A percentile compares a stretch with the other conserved stretches of the same genome.
Evolutionary conservation across 2,888 invertebrate genomes (phyloP).

Genomic region (Nudaria mundana): DNA sequence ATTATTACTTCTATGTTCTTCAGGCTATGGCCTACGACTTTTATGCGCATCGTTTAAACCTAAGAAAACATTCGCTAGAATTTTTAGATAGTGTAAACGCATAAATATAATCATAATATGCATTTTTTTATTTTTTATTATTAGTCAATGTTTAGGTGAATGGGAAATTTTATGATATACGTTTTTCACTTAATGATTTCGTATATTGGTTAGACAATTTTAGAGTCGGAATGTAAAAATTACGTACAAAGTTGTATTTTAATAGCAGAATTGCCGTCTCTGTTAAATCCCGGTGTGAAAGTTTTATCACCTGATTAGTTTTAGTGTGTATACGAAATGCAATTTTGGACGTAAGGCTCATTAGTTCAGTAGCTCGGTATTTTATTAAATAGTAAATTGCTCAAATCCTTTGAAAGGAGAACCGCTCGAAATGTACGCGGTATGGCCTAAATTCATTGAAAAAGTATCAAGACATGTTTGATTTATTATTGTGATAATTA

Average conservation of each 20-base stretch:
- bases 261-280: background rate
- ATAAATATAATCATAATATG: conserved; percentile 53
- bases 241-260: conserved; percentile 13
- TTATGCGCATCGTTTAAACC: conserved; percentile 33
- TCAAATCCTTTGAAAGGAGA: conserved; percentile 18
- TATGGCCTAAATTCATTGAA: conserved; percentile 26
- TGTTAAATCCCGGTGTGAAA: conserved; percentile 4
- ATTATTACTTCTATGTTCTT: conserved; percentile 1
- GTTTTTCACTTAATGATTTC: conserved; percentile 43
- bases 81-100: conserved; percentile 63
- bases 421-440: conserved; percentile 12
- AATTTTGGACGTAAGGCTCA: conserved; percentile 9
- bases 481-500: background rate
- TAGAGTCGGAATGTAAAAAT: conserved; percentile 6
- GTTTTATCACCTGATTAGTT: conserved; percentile 6
- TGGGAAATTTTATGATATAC: conserved; percentile 44
- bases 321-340: conserved; percentile 6
- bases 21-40: conserved; percentile 18
- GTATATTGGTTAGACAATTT: conserved; percentile 17
- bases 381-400: conserved; percentile 19
- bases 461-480: background rate
- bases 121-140: conserved; percentile 52
- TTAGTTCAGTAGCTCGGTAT: conserved; percentile 16
- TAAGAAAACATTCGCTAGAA: conserved; percentile 63
- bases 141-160: conserved; percentile 64